Conservation (phyloP, 2,113 vertebrate genomes). For the Podiceps cristatus region DNA sequence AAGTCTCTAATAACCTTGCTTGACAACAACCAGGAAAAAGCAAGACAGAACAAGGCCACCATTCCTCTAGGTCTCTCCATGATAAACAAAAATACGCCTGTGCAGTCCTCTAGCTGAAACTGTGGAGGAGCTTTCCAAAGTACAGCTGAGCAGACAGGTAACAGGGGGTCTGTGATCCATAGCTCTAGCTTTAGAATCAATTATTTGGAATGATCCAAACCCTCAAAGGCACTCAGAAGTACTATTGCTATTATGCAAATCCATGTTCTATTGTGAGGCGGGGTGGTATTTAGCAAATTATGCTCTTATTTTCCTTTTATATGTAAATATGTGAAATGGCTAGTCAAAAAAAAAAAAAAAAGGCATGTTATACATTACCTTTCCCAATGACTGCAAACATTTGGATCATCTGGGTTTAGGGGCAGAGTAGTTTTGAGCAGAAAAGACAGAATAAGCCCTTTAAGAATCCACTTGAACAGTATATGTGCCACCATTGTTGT, state of each 20-base stretch:
- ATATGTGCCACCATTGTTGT: conserved; percentile 77
- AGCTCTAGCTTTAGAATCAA: not conserved
- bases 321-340: not conserved
- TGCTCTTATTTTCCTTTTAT: not conserved
- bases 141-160: not conserved
- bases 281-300: not conserved
- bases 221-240: not conserved
- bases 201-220: not conserved
- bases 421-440: conserved; percentile 75
- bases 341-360: not conserved
- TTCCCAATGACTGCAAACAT: conserved; percentile 99
- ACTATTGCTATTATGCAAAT: not conserved
- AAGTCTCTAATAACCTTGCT: not conserved
- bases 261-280: not conserved
- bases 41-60: not conserved
- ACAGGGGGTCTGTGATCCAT: not conserved
- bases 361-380: conserved; percentile 79
- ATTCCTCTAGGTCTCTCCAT: not conserved
- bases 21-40: not conserved
- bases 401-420: conserved; percentile 97
- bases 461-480: conserved; percentile 64
- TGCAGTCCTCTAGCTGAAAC: not conserved
- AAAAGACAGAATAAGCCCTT: conserved; percentile 71
- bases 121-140: not conserved
- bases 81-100: not conserved